Conservation (phyloP, 2,797 vertebrate species). For the Tolypeutes matacus region DNA sequence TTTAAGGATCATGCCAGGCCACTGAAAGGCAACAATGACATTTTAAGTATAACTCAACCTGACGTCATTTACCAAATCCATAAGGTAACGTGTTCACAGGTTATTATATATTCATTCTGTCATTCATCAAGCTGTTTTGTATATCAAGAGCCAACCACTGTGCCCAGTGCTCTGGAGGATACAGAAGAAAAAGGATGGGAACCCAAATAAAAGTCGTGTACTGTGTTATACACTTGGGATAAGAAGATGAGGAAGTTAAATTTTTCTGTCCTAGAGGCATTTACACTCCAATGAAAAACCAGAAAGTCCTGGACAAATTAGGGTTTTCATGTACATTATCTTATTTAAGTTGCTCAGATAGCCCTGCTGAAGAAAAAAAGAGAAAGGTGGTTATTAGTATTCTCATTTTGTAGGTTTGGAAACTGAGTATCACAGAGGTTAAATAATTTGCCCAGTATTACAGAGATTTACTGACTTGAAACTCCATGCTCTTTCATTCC, state of each 20-base stretch:
- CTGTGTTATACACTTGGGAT: not conserved
- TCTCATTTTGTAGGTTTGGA: not conserved
- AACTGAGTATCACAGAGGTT: not conserved
- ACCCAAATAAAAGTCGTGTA: not conserved
- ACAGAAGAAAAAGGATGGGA: not conserved
- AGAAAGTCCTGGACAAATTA: not conserved
- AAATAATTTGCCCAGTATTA: not conserved
- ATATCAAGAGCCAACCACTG: not conserved
- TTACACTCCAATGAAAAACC: not conserved
- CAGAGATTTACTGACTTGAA: not conserved
- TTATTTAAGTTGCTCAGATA: not conserved
- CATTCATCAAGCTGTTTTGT: not conserved
- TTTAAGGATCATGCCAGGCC: constrained; percentile 92
- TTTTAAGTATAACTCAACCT: constrained; percentile 96
- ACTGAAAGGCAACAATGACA: constrained; percentile 97
- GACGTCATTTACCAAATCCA: constrained; percentile 94
- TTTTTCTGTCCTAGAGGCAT: not conserved
- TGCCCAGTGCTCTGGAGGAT: not conserved
- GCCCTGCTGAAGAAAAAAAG: not conserved
- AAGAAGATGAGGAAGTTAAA: not conserved
- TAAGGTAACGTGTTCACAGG: constrained; percentile 89
- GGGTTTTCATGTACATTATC: not conserved
- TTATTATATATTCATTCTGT: not conserved
- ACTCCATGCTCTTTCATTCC: not conserved
- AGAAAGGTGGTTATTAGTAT: not conserved